These are phyloP conservation scores for Lophochroa leadbeateri DNA, from an alignment of 2,113 vertebrate species.

Conservation along the genomic window DNA sequence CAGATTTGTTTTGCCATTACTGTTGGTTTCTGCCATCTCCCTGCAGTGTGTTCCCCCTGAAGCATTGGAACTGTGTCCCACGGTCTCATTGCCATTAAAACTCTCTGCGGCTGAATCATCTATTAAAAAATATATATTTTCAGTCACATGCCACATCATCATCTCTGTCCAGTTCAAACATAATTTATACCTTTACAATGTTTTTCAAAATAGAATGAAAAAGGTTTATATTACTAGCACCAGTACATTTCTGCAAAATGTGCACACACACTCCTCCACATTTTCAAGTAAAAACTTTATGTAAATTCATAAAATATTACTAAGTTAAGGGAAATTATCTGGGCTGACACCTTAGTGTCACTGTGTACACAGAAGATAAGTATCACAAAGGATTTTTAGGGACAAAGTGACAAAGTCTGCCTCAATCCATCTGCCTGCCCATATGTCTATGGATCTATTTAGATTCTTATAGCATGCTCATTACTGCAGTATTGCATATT, in stretches of 20 bases:
- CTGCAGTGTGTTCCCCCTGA: constrained; percentile 80
- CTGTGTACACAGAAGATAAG: neutral
- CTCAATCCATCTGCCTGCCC: neutral
- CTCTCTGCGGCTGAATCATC: constrained; percentile 87
- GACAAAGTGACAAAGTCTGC: constrained; percentile 4
- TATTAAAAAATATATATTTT: constrained; percentile 74
- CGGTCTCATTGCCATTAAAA: constrained; percentile 83
- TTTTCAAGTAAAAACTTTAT: neutral
- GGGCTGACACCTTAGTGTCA: neutral
- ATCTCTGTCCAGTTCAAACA: constrained; percentile 57
- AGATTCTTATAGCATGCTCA: neutral
- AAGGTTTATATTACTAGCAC: neutral
- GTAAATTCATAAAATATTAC: neutral
- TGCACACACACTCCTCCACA: neutral
- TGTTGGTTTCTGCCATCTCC: constrained; percentile 80
- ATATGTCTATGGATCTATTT: neutral
- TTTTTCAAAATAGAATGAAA: constrained; percentile 34
- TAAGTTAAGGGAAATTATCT: neutral
- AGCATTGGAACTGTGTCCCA: constrained; percentile 78
- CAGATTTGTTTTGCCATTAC: constrained; percentile 77
- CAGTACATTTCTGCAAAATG: constrained; percentile 1
- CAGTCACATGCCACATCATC: constrained; percentile 44
- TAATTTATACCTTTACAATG: constrained; percentile 17
- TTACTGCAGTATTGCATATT: neutral
- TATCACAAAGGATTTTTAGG: neutral